phyloP scores from a whole-genome alignment of 2,888 invertebrate species.

The Harpagoxenus sublaevis region DNA sequence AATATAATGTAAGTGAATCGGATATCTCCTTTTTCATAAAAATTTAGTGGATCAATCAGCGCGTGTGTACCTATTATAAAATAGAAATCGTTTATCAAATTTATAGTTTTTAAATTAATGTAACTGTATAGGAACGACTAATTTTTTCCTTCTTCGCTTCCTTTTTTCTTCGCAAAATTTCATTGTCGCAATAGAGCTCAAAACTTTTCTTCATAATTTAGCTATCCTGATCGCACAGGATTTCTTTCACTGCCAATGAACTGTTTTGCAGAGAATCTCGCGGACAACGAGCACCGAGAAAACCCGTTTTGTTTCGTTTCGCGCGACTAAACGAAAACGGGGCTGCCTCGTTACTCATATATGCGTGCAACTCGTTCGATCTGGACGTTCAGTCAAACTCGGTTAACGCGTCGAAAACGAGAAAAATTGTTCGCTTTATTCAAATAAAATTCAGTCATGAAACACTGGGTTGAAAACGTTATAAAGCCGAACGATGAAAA shows the following conservation, averaged over 20 bases:
- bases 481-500: neutral
- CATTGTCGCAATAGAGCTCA: neutral
- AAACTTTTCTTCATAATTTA: constrained; percentile 7
- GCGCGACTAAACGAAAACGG: constrained; percentile 63
- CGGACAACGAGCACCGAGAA: constrained; percentile 8
- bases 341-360: constrained; percentile 60
- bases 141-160: neutral
- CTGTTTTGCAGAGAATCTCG: constrained; percentile 14
- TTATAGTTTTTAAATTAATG: neutral
- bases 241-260: neutral
- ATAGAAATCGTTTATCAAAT: neutral
- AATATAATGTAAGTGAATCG: neutral
- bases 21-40: neutral
- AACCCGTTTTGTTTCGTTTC: constrained; percentile 63
- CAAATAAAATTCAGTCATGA: constrained; percentile 21
- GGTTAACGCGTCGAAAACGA: constrained; percentile 26
- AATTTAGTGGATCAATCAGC: neutral
- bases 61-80: neutral
- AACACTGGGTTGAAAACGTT: neutral
- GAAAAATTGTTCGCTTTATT: constrained; percentile 13
- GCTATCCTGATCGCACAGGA: neutral
- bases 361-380: constrained; percentile 58
- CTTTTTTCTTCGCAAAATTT: neutral
- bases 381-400: constrained; percentile 47
- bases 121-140: neutral